A percentile compares a stretch with the other conserved stretches of the same genome.
phyloP scores from a whole-genome alignment of 2,113 vertebrate species.

The Campylorhamphus procurvoides region DNA sequence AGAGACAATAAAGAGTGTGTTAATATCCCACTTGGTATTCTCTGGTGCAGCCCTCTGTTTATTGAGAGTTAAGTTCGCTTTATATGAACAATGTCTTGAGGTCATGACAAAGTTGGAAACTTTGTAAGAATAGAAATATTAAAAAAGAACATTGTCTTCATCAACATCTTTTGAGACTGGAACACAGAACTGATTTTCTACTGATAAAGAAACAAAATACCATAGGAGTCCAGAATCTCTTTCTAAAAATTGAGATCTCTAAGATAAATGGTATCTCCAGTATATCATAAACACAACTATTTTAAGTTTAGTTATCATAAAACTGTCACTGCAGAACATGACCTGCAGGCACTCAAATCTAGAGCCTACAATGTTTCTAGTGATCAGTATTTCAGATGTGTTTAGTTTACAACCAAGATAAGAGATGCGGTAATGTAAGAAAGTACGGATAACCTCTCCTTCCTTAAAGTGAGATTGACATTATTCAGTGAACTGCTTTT shows the following conservation, averaged over 20 bases:
- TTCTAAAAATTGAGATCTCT: background rate
- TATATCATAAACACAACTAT: background rate
- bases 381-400: background rate
- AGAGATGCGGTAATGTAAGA: background rate
- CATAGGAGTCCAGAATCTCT: background rate
- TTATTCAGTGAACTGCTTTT: background rate
- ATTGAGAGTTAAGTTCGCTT: background rate
- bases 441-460: background rate
- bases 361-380: background rate
- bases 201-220: background rate
- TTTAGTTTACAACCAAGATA: background rate
- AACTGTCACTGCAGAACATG: background rate
- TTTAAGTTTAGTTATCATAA: background rate
- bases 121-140: background rate
- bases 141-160: background rate
- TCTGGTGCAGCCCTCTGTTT: background rate
- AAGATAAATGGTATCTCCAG: background rate
- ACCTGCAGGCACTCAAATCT: background rate
- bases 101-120: background rate
- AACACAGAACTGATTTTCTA: background rate
- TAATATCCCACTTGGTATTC: background rate
- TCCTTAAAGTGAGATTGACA: background rate
- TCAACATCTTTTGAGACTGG: background rate
- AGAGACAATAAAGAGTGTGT: background rate
- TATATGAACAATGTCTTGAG: background rate